These are phyloP conservation scores for Nemoura dubitans DNA, from an alignment of 2,888 invertebrate genomes.

Conservation along the genomic window DNA sequence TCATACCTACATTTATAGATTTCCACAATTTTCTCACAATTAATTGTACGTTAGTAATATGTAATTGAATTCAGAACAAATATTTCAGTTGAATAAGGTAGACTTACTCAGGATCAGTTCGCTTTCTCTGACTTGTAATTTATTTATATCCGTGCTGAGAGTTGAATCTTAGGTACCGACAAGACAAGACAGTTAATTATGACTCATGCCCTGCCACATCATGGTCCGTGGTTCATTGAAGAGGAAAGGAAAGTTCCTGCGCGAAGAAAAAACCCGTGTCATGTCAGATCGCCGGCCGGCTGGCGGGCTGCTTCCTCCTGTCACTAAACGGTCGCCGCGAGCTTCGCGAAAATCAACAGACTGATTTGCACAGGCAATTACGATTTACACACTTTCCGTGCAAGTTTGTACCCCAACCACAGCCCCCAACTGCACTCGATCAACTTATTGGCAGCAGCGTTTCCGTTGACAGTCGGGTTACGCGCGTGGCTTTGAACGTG, in stretches of 20 bases:
- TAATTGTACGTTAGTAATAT: background rate
- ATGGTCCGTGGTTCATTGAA: constrained; percentile 32
- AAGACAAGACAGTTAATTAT: background rate
- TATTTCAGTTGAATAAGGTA: background rate
- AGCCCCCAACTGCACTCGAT: too few species aligned
- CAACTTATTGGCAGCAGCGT: too few species aligned
- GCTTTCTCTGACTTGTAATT: constrained; percentile 23
- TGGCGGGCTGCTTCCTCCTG: background rate
- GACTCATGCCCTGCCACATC: constrained; percentile 33
- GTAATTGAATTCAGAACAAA: background rate
- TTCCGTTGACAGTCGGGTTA: too few species aligned
- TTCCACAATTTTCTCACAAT: background rate
- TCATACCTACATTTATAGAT: background rate
- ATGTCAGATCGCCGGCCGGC: background rate
- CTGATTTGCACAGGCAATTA: too few species aligned
- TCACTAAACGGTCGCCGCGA: too few species aligned
- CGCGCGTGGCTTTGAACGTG: too few species aligned
- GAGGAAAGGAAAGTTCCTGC: constrained; percentile 36
- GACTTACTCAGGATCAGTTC: background rate
- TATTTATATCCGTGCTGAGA: constrained; percentile 22
- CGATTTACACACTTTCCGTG: too few species aligned
- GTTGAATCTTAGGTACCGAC: constrained; percentile 2
- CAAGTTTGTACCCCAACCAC: too few species aligned
- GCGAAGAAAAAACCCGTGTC: background rate
- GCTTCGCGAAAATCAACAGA: too few species aligned